Percentiles rank a stretch among this genome's conserved stretches.
phyloP scores from a whole-genome alignment of 1,140 invertebrate genomes.

The Araneus ventricosus region DNA sequence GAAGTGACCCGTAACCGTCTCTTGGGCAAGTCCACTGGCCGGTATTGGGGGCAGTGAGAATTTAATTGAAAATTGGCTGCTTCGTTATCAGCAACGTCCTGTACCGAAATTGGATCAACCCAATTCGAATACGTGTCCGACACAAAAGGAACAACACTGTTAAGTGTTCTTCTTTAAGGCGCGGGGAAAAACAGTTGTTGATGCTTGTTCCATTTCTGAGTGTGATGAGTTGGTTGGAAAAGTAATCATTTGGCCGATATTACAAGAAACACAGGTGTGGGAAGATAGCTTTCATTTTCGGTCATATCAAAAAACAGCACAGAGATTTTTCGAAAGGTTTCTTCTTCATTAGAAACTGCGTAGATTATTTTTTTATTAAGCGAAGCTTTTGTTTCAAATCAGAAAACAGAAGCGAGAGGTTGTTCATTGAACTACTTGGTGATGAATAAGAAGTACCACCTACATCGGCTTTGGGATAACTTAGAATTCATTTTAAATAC shows the following conservation, averaged over 20 bases:
- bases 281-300: not conserved
- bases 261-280: not conserved
- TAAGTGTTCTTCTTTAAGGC: conserved; percentile 4
- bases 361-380: too few relatives aligned
- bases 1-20: conserved; percentile 45
- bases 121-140: conserved; percentile 35
- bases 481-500: too few relatives aligned
- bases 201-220: not conserved
- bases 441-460: too few relatives aligned
- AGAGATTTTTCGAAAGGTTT: not conserved
- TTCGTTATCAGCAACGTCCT: conserved; percentile 42
- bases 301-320: not conserved
- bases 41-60: conserved; percentile 26
- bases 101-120: conserved; percentile 66
- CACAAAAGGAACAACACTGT: conserved; percentile 2
- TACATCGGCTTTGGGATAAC: too few relatives aligned
- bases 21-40: conserved; percentile 49
- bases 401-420: too few relatives aligned
- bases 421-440: too few relatives aligned
- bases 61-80: conserved; percentile 62
- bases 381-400: too few relatives aligned
- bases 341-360: too few relatives aligned
- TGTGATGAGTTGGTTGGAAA: not conserved
- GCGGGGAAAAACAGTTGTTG: not conserved
- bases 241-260: not conserved